Conservation (phyloP, 2,888 invertebrate species). For the Cephus spinipes region DNA sequence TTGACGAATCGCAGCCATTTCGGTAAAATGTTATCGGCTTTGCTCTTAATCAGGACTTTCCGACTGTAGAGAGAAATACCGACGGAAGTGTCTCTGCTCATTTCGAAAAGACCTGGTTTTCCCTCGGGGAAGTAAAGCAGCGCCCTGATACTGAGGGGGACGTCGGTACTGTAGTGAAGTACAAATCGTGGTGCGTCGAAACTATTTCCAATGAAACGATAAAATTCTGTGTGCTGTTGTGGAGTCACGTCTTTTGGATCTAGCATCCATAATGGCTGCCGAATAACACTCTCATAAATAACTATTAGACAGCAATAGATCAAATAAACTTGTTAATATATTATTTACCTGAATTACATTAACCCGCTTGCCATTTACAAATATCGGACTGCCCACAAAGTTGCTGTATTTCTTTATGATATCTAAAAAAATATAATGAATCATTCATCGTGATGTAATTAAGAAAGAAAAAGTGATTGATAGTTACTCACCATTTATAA, state of each 20-base stretch:
- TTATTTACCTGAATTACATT: constrained; percentile 82
- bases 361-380: constrained; percentile 87
- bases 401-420: constrained; percentile 97
- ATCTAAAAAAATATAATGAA: constrained; percentile 67
- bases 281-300: constrained; percentile 25
- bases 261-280: constrained; percentile 90
- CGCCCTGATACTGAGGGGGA: constrained; percentile 90
- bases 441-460: neutral
- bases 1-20: constrained; percentile 96
- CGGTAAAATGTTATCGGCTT: constrained; percentile 90
- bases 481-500: constrained; percentile 74
- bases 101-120: constrained; percentile 91
- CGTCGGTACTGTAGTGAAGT: constrained; percentile 93
- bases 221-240: constrained; percentile 93
- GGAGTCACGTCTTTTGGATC: constrained; percentile 88
- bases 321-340: constrained; percentile 4
- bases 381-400: constrained; percentile 95
- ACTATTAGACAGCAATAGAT: neutral
- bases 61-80: constrained; percentile 92
- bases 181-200: constrained; percentile 91
- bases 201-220: constrained; percentile 87
- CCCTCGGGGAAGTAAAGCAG: constrained; percentile 94
- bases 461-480: neutral
- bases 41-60: constrained; percentile 92
- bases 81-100: constrained; percentile 85